Percentiles rank a stretch among this genome's conserved stretches.
These are phyloP conservation scores for Aptenodytes forsteri DNA, from an alignment of 2,113 vertebrate genomes.

Conservation along the genomic window DNA sequence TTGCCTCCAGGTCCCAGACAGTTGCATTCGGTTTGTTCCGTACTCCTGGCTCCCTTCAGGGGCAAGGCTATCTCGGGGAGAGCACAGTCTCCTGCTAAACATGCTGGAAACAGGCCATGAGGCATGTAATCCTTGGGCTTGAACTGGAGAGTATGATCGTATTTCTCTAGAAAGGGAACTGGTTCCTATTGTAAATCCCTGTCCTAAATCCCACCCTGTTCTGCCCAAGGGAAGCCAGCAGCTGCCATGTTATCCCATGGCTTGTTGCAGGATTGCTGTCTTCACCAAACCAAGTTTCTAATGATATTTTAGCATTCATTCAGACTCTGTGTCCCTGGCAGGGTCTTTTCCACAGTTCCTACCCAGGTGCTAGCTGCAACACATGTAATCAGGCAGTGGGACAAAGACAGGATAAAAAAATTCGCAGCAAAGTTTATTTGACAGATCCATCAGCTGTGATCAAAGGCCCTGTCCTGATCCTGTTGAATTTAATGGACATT, in stretches of 20 bases:
- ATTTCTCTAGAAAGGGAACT: not conserved
- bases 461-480: not conserved
- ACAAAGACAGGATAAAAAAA: not conserved
- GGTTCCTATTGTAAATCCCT: not conserved
- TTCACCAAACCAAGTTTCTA: not conserved
- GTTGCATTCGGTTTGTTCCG: not conserved
- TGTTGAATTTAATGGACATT: not conserved
- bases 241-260: not conserved
- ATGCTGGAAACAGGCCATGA: rapidly evolving
- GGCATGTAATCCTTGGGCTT: not conserved
- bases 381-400: not conserved
- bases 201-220: not conserved
- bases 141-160: not conserved
- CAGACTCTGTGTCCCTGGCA: not conserved
- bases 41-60: not conserved
- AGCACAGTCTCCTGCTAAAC: not conserved
- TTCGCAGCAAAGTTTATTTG: not conserved
- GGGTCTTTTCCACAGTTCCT: not conserved
- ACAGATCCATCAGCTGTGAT: not conserved
- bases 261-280: not conserved
- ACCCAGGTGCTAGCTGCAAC: not conserved
- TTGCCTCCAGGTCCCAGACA: not conserved
- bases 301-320: not conserved
- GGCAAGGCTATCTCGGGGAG: not conserved
- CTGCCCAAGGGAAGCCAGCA: not conserved